phyloP scores from a whole-genome alignment of 2,888 invertebrate genomes.

The Pristionchus arcanus region DNA sequence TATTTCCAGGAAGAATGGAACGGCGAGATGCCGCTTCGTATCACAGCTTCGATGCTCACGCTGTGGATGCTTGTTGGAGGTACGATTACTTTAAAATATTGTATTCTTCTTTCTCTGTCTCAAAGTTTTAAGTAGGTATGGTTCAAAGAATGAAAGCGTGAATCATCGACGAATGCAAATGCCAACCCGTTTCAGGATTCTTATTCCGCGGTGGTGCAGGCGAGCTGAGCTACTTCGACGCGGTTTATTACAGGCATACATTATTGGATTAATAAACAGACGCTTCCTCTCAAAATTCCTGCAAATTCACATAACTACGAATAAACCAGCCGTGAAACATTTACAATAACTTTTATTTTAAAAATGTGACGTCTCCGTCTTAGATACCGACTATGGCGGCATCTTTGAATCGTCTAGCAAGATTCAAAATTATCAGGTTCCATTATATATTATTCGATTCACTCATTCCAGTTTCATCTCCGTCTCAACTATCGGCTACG shows the following conservation, averaged over 20 bases:
- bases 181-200: constrained; percentile 49
- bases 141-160: background rate
- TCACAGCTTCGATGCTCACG: constrained; percentile 63
- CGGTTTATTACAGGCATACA: constrained; percentile 70
- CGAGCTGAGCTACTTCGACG: constrained; percentile 65
- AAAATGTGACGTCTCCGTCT: constrained; percentile 71
- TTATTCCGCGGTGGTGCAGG: constrained; percentile 71
- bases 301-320: background rate
- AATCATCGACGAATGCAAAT: background rate
- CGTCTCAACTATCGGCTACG: constrained; percentile 74
- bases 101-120: background rate
- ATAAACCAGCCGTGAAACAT: background rate
- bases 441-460: no score
- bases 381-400: constrained; percentile 75
- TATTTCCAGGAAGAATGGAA: constrained; percentile 55
- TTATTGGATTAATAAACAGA: background rate
- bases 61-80: constrained; percentile 67
- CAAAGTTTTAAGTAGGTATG: background rate
- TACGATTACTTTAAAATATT: no score
- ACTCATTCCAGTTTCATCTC: constrained; percentile 70
- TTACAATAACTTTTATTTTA: background rate
- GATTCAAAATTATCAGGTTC: no score
- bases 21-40: constrained; percentile 62
- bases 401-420: constrained; percentile 64
- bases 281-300: background rate